Evolutionary conservation across 2,888 invertebrate genomes (phyloP), one percentile per base, ranked within the genome.

Genomic region (Ectemnius lituratus): DNA sequence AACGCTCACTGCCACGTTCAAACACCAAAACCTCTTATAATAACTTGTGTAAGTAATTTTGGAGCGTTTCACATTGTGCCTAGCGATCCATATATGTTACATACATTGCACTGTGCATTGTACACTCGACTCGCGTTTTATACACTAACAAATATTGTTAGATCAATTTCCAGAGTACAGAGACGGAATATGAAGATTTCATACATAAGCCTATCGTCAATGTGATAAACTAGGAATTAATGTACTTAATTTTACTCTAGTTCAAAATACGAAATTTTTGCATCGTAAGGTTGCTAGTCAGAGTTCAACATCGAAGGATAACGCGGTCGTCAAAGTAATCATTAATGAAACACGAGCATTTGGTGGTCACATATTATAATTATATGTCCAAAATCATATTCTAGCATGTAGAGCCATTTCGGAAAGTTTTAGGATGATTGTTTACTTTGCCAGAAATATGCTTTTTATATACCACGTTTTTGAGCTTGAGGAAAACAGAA

Each of bases 61-160:
- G 73, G 82, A 86, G 79, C 80, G 80, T 84, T 87, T 87, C 88
- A 89, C 88, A 84, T 88, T 83, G 88, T 89, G 89, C 89, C 89
- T 89, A 88, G 79, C 75, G 70, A 84, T 80, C 73, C 76, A 76
- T 65, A 71, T 75, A 84, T 70, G 67, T 76, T 80, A 80, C 52
- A 52, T 64, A 83, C 45, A 37, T 11, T 37, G 37, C 37, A 37
- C 37, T 37, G 37, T 37, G 37, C 37, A 37, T 37, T 37, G 37
- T 37, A 37, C 37, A 82, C 46, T 72, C 75, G 75, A 76, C 70
- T 77, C 70, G 70, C 70, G 67, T 78, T 81, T 80, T 76, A 80
- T 45, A 68, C 23, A 70, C 72, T 78, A 75, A 74, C 62, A 66
- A 70, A 61, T 75, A 73, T 61, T 70, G 69, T 75, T 83, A 76